Conservation (phyloP, 2,888 invertebrate genomes). For the Sminthurinus aureus region DNA sequence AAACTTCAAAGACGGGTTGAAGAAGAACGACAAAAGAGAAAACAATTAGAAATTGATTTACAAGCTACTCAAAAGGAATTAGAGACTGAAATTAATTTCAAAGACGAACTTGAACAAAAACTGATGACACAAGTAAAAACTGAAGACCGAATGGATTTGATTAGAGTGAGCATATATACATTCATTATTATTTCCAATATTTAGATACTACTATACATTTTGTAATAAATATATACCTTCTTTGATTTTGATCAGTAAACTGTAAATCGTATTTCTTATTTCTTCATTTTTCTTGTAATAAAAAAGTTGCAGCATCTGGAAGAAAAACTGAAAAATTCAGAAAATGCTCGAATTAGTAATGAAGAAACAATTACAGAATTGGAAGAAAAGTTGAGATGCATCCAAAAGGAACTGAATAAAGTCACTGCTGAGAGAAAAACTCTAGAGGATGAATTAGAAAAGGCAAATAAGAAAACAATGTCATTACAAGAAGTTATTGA, state of each 20-base stretch:
- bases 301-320: neutral
- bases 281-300: neutral
- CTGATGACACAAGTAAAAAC: neutral
- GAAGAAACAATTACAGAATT: constrained; percentile 24
- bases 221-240: no score
- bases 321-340: neutral
- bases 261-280: no score
- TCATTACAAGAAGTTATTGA: constrained; percentile 12
- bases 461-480: neutral
- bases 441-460: constrained; percentile 1
- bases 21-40: constrained; percentile 6
- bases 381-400: neutral
- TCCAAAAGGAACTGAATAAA: constrained; percentile 19
- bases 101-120: neutral
- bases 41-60: neutral
- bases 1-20: neutral
- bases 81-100: neutral
- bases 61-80: neutral
- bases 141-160: neutral
- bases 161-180: neutral
- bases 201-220: neutral
- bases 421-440: neutral
- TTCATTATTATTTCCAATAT: neutral
- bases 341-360: neutral
- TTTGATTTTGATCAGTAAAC: no score